Base-by-base conservation (phyloP, 2,888 invertebrate species). In the Strigamia transsilvanica region DNA sequence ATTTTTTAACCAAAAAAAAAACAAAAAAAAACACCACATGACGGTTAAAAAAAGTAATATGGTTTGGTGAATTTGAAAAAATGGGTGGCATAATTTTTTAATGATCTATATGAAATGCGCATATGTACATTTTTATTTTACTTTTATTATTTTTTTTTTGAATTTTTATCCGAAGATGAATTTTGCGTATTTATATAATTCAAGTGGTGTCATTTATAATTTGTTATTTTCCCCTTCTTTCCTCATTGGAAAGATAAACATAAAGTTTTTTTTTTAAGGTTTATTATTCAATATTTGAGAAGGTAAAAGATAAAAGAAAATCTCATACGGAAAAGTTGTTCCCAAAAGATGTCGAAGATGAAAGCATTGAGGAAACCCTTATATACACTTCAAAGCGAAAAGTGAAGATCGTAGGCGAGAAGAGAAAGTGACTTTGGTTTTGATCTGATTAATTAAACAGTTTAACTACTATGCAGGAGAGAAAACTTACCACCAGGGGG, bases 371-470 rank as follows among this genome's bases (percentile, higher is more conserved):
- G 32, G 32, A 73, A 73, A 73, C 32, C 32, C 61, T 66, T n/a
- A 66, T 73, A 32, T 73, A 73, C 73, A 73, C 73, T 73, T 73
- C 73, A 73, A 73, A 73, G 73, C 61, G 61, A 61, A 61, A 18
- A 51, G 51, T 13, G 51, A 51, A 51, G 51, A 51, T 51, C n/a
- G 51, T 7, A 51, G 51, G 61, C 73, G 73, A 73, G 73, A 73
- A 32, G 73, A 73, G 73, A 32, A 73, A 73, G 73, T 73, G 73
- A 27, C n/a, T 73, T 73, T 73, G 73, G 73, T 73, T 73, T 56
- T 73, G 73, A 73, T 23, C 73, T 73, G 73, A 73, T 73, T 73
- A 73, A 73, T 73, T 73, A 73, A 73, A 73, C 73, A 73, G 73
- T 32, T 73, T 73, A 73, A 73, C 73, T 73, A 73, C 73, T 73